These are phyloP conservation scores for Liparis tanakae DNA, from an alignment of 2,797 vertebrate species.

Conservation along the genomic window DNA sequence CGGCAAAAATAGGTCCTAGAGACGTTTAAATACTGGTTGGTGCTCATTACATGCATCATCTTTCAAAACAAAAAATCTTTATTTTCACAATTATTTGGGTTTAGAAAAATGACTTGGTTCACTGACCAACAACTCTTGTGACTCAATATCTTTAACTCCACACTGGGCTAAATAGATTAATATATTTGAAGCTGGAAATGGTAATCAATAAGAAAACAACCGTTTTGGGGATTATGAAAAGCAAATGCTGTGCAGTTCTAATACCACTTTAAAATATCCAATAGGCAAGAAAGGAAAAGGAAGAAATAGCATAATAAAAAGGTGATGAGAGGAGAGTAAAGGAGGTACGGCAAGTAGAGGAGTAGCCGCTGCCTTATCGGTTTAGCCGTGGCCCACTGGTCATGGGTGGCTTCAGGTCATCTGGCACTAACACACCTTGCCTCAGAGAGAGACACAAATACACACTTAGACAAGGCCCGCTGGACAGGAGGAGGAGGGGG, in stretches of 20 bases:
- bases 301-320: slow-evolving; percentile 33
- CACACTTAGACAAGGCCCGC: slow-evolving; percentile 69
- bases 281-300: background rate
- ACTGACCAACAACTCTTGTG: too few species aligned
- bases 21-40: too few species aligned
- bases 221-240: too few species aligned
- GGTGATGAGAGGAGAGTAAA: slow-evolving; percentile 26
- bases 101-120: too few species aligned
- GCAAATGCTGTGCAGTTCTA: background rate
- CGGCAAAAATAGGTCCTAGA: too few species aligned
- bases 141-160: too few species aligned
- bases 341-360: slow-evolving; percentile 30
- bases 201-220: too few species aligned
- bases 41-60: too few species aligned
- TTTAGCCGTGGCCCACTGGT: slow-evolving; percentile 65
- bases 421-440: slow-evolving; percentile 67
- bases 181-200: too few species aligned
- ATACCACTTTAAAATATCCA: background rate
- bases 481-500: slow-evolving; percentile 46
- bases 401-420: slow-evolving; percentile 68
- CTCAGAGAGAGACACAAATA: slow-evolving; percentile 62
- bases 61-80: too few species aligned
- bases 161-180: too few species aligned
- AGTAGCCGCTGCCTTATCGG: slow-evolving; percentile 55
- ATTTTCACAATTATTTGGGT: too few species aligned